Evolutionary conservation across 2,888 invertebrate species (phyloP).

Genomic region (Penaeus monodon): DNA sequence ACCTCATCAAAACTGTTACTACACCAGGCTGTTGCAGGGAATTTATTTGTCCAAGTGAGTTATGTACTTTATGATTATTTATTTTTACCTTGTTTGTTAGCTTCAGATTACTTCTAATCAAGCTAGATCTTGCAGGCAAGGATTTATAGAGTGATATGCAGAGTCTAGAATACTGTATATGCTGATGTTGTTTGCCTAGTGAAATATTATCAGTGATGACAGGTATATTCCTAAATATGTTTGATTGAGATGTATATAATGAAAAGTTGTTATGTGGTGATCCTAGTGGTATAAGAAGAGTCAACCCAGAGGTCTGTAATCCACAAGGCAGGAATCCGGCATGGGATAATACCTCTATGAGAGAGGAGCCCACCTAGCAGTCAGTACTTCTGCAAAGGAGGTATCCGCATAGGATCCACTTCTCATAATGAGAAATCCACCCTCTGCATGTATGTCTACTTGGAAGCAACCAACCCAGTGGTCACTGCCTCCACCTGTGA

Average conservation of each 20-base stretch:
- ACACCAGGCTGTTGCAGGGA: constrained; percentile 54
- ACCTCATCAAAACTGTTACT: constrained; percentile 45
- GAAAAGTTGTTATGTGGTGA: constrained; percentile 57
- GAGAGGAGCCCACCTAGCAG: no score
- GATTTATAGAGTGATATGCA: constrained; percentile 51
- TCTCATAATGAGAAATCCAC: no score
- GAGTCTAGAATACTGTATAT: constrained; percentile 59
- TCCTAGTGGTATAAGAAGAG: constrained; percentile 47
- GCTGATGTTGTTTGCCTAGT: constrained; percentile 62
- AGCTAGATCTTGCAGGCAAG: constrained; percentile 55
- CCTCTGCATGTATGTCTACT: no score
- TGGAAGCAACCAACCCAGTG: no score
- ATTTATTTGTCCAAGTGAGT: constrained; percentile 52
- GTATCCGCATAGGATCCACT: no score
- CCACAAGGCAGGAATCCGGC: no score
- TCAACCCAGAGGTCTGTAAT: constrained; percentile 32
- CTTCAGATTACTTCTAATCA: constrained; percentile 50
- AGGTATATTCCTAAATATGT: constrained; percentile 58
- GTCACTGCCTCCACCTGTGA: no score
- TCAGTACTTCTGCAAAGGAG: no score
- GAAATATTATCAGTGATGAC: constrained; percentile 58
- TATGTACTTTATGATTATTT: constrained; percentile 59
- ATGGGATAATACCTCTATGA: no score
- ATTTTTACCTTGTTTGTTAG: constrained; percentile 56
- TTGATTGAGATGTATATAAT: constrained; percentile 60